Base-by-base conservation (phyloP, 2,888 invertebrate species). In the Tricholauxania praeusta region DNA sequence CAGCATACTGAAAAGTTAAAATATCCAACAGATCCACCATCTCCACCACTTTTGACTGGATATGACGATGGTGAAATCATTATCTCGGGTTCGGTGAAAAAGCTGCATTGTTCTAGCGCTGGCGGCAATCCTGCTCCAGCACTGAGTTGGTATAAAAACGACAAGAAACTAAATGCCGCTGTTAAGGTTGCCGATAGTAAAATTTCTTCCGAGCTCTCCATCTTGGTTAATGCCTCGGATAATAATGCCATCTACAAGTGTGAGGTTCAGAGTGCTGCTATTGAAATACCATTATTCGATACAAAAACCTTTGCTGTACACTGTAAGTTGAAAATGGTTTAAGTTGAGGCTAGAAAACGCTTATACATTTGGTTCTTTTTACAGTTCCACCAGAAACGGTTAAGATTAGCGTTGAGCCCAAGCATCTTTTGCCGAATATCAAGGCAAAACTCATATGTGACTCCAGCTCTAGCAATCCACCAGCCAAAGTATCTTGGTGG, bases 241-340 rank as follows among this genome's bases (percentile, higher is more conserved):
- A 85, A 85, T 63, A 83, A 84, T 76, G 85, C 86, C 69, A 86
- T 84, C 55, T 85, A 85, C 73, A 85, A 86, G 73, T 85, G 85
- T 70, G 85, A 85, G 52, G 83, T 85, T 1, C 84, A 85, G 66
- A 86, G 82, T 68, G 80, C 85, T 0, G 85, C 85, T 51, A 84
- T 83, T n/a, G 86, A 86, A 7, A 84, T 85, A 48, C 85, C 85
- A 0, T 74, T 85, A 0, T 85, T 85, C 52, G 82, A 84, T 10
- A 83, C 82, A 8, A 85, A 85, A 75, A 85, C 85, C 0, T 72
- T 85, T 15, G 80, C 82, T 28, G 85, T 85, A 6, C 84, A 85
- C 72, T 85, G 85, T 85, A 79, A 85, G 85, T 83, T 39, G 39
- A 5, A 39, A 39, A 10, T 39, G 39, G 39, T 10, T 39, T 39